Percentiles rank a stretch among this genome's conserved stretches.
Evolutionary conservation across 2,888 invertebrate species (phyloP).

Genomic region (Willowsia nigromaculata): DNA sequence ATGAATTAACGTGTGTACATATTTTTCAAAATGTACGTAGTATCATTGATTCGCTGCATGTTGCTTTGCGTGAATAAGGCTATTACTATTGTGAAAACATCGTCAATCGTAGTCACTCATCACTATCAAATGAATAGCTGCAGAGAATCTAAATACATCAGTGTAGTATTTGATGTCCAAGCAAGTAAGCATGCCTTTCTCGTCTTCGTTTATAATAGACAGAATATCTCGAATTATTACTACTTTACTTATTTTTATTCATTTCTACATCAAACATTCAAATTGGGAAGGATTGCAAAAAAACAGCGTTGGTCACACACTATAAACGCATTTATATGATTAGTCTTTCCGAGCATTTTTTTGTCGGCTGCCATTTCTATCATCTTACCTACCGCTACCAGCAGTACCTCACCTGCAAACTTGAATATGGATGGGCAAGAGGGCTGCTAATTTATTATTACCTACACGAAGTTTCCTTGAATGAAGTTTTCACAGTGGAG

Average conservation of each 20-base stretch:
- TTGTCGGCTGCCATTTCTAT: neutral
- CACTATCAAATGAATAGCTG: neutral
- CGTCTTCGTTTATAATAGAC: neutral
- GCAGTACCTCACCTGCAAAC: neutral
- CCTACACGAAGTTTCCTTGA: slow-evolving; percentile 52
- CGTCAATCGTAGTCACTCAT: too few relatives aligned
- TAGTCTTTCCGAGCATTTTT: neutral
- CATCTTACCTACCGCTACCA: neutral
- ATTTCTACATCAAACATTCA: neutral
- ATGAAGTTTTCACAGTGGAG: slow-evolving; percentile 61
- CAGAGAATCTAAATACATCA: neutral
- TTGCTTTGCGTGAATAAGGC: neutral
- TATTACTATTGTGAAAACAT: slow-evolving; percentile 18
- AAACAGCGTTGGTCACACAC: neutral
- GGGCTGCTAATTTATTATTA: slow-evolving; percentile 22
- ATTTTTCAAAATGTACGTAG: neutral
- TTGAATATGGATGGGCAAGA: neutral
- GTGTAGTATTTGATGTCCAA: too few relatives aligned
- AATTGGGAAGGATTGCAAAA: neutral
- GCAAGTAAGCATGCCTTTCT: neutral
- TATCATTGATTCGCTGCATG: neutral
- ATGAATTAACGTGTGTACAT: neutral
- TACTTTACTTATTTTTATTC: neutral
- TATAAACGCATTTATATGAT: neutral
- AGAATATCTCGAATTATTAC: neutral